Evolutionary conservation across 2,888 invertebrate species (phyloP).

Genomic region (Tetanocera ferruginea): DNA sequence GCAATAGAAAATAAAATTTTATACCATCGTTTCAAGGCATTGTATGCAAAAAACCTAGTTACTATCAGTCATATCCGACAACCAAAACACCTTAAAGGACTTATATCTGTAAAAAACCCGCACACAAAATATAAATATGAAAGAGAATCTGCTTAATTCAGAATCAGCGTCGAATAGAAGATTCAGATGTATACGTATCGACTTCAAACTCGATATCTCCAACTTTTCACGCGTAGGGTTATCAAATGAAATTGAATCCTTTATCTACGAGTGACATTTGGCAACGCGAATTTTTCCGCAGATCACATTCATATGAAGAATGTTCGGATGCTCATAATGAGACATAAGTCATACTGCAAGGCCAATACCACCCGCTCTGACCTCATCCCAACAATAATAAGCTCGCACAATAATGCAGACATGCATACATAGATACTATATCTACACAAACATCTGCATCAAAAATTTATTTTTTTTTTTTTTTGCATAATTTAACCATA

Average conservation of each 20-base stretch:
- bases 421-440: not conserved
- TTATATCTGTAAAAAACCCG: not conserved
- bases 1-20: conserved; percentile 68
- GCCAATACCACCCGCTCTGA: conserved; percentile 4
- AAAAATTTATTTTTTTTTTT: conserved; percentile 2
- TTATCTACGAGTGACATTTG: conserved; percentile 51
- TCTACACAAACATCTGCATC: conserved; percentile 24
- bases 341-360: conserved; percentile 44
- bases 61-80: not conserved
- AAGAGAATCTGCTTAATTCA: not conserved
- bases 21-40: conserved; percentile 54
- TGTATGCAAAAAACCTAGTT: not conserved
- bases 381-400: conserved; percentile 9
- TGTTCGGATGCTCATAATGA: conserved; percentile 32
- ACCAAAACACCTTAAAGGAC: no score
- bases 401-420: not conserved
- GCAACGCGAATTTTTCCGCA: conserved; percentile 40
- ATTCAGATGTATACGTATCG: not conserved
- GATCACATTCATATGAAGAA: conserved; percentile 26
- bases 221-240: not conserved
- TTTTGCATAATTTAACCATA: conserved; percentile 36
- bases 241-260: conserved; percentile 48
- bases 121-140: not conserved
- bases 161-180: not conserved
- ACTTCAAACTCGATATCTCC: not conserved